Percentiles rank a stretch among this genome's conserved stretches.
Evolutionary conservation across 2,888 invertebrate species (phyloP).

Genomic region (Smittia aterrima): DNA sequence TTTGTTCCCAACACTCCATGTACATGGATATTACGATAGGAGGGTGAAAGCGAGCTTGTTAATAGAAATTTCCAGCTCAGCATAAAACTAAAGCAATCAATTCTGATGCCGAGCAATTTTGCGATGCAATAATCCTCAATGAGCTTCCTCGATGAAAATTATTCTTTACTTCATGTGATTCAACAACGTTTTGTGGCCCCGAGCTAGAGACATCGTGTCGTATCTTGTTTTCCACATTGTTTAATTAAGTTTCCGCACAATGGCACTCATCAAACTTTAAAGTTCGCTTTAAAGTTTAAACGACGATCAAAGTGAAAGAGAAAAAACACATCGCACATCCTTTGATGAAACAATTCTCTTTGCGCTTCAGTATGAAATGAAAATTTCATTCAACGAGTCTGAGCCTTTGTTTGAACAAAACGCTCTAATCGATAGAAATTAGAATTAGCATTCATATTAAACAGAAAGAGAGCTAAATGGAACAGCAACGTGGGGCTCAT

Average conservation of each 20-base stretch:
- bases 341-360: background rate
- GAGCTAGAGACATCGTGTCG: no score
- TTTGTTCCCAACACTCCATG: constrained; percentile 13
- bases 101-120: background rate
- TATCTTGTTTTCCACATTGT: no score
- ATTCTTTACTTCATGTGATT: no score
- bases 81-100: constrained; percentile 10
- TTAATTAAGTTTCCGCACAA: no score
- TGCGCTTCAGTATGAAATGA: background rate
- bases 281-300: no score
- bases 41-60: background rate
- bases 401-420: background rate
- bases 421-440: constrained; percentile 24
- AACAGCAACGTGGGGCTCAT: no score
- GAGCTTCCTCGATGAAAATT: background rate
- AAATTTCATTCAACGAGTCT: background rate
- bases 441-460: constrained; percentile 36
- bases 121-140: background rate
- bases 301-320: background rate
- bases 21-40: background rate
- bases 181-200: no score
- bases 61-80: constrained; percentile 1
- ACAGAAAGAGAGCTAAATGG: no score
- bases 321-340: no score
- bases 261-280: no score